Conservation (phyloP, 2,888 invertebrate genomes). For the Bimastos eiseni region DNA sequence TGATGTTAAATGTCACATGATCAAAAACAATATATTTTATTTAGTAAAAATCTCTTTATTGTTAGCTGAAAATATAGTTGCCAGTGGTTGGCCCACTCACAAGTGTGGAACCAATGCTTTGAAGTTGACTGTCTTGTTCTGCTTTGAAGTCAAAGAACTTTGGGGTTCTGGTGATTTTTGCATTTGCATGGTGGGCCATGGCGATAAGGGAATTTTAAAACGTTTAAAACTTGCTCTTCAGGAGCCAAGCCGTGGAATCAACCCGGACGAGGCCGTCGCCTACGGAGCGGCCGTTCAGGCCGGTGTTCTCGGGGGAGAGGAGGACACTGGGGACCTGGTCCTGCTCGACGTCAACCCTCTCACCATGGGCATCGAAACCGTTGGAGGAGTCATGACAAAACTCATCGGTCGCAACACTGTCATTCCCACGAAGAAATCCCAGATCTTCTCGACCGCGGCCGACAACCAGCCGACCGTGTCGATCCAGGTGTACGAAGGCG, state of each 20-base stretch:
- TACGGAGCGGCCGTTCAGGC: conserved; percentile 98
- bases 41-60: too few species aligned
- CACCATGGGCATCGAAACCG: conserved; percentile 98
- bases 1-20: too few species aligned
- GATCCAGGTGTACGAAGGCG: conserved; percentile 94
- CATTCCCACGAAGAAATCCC: conserved; percentile 97
- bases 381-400: conserved; percentile 99
- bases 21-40: too few species aligned
- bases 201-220: neutral
- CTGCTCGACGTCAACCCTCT: conserved; percentile 96
- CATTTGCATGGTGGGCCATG: neutral
- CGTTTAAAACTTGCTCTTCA: conserved; percentile 62
- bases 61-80: too few species aligned
- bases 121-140: neutral
- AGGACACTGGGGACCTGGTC: conserved; percentile 91
- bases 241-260: conserved; percentile 95
- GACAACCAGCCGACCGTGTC: conserved; percentile 99
- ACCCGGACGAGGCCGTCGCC: conserved; percentile 98
- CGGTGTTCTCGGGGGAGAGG: conserved; percentile 94
- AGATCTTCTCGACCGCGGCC: conserved; percentile 97
- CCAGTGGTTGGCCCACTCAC: too few species aligned
- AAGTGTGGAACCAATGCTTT: too few species aligned
- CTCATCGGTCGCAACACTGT: conserved; percentile 96
- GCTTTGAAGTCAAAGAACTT: neutral
- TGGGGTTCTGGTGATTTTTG: neutral